These are phyloP conservation scores for Automeris io DNA, from an alignment of 2,888 invertebrate genomes.

Conservation along the genomic window DNA sequence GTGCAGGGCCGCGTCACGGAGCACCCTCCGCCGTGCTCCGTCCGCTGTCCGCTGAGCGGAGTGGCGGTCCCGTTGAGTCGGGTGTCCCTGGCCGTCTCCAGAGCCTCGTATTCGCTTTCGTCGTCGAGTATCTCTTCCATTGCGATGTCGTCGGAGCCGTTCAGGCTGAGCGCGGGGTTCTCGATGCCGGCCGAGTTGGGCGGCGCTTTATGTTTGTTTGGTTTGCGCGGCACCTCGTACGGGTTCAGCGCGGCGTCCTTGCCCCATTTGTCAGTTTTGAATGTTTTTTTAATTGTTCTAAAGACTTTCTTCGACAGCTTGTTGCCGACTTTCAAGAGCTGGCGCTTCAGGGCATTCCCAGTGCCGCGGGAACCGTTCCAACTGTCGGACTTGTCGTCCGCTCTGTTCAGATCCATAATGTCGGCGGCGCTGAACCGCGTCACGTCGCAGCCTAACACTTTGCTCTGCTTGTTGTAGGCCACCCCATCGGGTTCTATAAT, in stretches of 20 bases:
- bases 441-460: conserved; percentile 65
- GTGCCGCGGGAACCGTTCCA: conserved; percentile 56
- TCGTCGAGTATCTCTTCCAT: conserved; percentile 53
- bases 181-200: conserved; percentile 59
- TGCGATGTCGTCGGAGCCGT: conserved; percentile 68
- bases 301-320: conserved; percentile 64
- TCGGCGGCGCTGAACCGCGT: conserved; percentile 61
- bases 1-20: conserved; percentile 52
- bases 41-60: conserved; percentile 45
- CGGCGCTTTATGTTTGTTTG: conserved; percentile 40
- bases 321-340: conserved; percentile 55
- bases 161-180: conserved; percentile 60
- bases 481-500: conserved; percentile 39
- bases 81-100: conserved; percentile 63
- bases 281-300: conserved; percentile 62
- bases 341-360: conserved; percentile 50
- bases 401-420: conserved; percentile 63
- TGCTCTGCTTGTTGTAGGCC: conserved; percentile 63
- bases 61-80: conserved; percentile 62
- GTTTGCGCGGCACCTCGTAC: conserved; percentile 65
- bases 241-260: conserved; percentile 52
- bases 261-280: conserved; percentile 56
- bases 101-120: conserved; percentile 62
- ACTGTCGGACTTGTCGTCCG: conserved; percentile 29
- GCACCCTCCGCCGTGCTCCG: conserved; percentile 40